phyloP scores from a whole-genome alignment of 2,888 invertebrate species.

The Boloria selene region DNA sequence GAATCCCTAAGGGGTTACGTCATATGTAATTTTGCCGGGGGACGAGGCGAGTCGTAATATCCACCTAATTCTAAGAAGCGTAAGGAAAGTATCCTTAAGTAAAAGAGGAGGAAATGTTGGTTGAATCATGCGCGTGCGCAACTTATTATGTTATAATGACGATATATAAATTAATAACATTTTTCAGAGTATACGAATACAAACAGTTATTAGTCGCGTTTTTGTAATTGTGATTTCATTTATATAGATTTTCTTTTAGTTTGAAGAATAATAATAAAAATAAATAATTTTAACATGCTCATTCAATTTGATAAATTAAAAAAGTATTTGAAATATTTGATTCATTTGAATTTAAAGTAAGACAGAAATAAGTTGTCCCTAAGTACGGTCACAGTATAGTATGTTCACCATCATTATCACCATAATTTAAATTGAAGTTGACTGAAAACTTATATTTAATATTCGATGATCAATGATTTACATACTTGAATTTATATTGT shows the following conservation, averaged over 20 bases:
- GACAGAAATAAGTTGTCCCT: no score
- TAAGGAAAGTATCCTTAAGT: conserved; percentile 48
- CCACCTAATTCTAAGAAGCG: conserved; percentile 47
- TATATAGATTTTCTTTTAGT: no score
- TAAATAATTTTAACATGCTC: no score
- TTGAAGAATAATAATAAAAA: no score
- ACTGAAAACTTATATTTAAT: neutral
- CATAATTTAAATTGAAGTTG: neutral
- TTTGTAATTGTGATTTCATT: no score
- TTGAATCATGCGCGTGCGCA: conserved; percentile 47
- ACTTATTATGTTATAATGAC: conserved; percentile 12
- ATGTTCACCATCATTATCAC: no score
- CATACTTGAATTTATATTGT: neutral
- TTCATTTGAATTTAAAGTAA: no score
- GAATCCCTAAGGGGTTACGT: conserved; percentile 43
- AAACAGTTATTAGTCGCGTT: no score
- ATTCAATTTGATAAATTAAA: no score
- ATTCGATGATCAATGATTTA: neutral
- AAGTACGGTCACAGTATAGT: no score
- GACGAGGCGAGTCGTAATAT: conserved; percentile 37
- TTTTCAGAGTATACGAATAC: no score
- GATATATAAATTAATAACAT: neutral
- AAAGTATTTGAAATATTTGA: no score
- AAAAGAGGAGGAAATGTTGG: conserved; percentile 45
- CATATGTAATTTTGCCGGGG: conserved; percentile 41